Conservation (phyloP, 2,888 invertebrate species). For the Brassicogethes aeneus region DNA sequence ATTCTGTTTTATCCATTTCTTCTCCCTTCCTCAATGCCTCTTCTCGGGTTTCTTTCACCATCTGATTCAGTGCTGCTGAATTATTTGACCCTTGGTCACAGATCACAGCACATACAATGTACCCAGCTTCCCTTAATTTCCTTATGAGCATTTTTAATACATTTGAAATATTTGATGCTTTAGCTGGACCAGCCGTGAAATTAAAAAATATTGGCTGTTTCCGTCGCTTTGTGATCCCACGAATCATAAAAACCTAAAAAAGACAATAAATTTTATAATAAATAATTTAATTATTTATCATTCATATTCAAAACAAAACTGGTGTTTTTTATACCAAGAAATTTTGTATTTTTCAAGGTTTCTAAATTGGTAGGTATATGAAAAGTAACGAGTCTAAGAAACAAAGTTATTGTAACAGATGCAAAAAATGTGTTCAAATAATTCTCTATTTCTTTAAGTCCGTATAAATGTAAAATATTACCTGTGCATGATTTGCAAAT, state of each 20-base stretch:
- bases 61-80: conserved; percentile 8
- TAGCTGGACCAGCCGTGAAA: conserved; percentile 5
- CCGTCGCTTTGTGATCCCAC: conserved; percentile 11
- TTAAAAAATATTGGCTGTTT: conserved; percentile 13
- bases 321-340: too few species aligned
- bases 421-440: too few species aligned
- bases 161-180: neutral
- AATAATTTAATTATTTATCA: too few species aligned
- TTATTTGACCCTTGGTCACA: conserved; percentile 11
- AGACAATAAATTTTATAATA: too few species aligned
- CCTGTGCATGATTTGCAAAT: conserved; percentile 13
- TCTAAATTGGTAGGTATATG: too few species aligned
- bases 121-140: neutral
- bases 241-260: conserved; percentile 13
- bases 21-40: neutral
- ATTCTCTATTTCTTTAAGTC: too few species aligned
- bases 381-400: too few species aligned
- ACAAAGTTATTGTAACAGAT: too few species aligned
- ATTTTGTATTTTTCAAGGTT: too few species aligned
- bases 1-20: neutral
- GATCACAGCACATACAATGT: conserved; percentile 10
- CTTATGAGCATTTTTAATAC: neutral
- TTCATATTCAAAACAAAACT: too few species aligned
- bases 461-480: too few species aligned
- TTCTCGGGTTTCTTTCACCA: neutral